Conservation (phyloP, 2,113 vertebrate genomes). For the Columba janthina region DNA sequence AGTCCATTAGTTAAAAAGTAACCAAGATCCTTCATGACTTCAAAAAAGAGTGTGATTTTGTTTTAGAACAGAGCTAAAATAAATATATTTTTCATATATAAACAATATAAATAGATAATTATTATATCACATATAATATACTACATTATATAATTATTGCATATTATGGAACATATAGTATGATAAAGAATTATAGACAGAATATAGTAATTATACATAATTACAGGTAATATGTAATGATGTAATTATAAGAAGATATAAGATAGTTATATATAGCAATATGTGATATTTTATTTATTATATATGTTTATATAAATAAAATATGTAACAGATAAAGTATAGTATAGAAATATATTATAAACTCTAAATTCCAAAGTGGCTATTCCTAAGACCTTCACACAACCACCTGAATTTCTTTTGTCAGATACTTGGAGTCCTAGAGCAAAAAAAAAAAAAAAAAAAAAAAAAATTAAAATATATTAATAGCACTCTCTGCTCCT, state of each 20-base stretch:
- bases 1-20: background rate
- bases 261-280: no score
- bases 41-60: background rate
- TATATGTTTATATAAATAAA: background rate
- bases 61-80: background rate
- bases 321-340: background rate
- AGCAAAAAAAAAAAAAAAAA: background rate
- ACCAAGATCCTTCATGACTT: background rate
- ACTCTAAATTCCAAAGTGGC: background rate
- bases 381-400: background rate
- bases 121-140: background rate
- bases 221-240: no score
- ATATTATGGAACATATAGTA: background rate
- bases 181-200: background rate
- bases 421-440: background rate
- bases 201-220: no score
- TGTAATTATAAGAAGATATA: no score
- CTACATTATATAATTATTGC: background rate
- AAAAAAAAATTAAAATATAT: background rate
- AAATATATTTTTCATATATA: background rate
- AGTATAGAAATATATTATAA: background rate
- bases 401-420: background rate
- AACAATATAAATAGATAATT: no score
- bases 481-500: background rate
- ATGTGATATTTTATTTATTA: no score